A percentile compares a stretch with the other conserved stretches of the same genome.
Evolutionary conservation across 2,888 invertebrate genomes (phyloP).

Genomic region (Eupithecia subfuscata): DNA sequence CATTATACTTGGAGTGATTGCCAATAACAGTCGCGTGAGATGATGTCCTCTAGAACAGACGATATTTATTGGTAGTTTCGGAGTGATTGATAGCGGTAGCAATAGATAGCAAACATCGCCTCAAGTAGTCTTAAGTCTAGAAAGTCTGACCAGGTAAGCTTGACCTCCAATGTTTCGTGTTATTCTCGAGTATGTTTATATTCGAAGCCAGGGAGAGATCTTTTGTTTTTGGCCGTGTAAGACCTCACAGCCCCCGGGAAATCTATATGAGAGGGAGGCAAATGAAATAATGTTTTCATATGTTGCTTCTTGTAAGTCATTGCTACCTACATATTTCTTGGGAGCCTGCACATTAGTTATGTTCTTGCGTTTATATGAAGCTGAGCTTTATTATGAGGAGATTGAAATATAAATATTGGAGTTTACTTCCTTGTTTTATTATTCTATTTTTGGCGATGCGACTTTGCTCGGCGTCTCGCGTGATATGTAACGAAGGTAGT

Average conservation of each 20-base stretch:
- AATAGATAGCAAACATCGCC: constrained; percentile 47
- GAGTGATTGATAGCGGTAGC: constrained; percentile 42
- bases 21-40: constrained; percentile 29
- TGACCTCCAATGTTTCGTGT: constrained; percentile 35
- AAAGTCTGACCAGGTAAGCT: constrained; percentile 35
- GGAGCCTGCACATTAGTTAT: constrained; percentile 34
- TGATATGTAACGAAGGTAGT: neutral
- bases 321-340: constrained; percentile 40
- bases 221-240: constrained; percentile 33
- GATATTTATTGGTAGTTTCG: constrained; percentile 44
- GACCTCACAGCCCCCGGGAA: constrained; percentile 52
- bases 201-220: constrained; percentile 34
- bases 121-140: constrained; percentile 41
- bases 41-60: constrained; percentile 25
- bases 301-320: constrained; percentile 50
- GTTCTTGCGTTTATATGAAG: constrained; percentile 31
- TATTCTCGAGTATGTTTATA: constrained; percentile 17
- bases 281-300: constrained; percentile 56
- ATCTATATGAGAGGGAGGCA: constrained; percentile 55
- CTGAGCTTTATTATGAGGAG: constrained; percentile 25
- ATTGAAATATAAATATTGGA: constrained; percentile 32
- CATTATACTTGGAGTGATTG: constrained; percentile 29
- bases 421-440: constrained; percentile 7
- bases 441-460: neutral
- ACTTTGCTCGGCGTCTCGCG: neutral